Evolutionary conservation across 2,113 vertebrate genomes (phyloP).

Genomic region (Lophius piscatorius): DNA sequence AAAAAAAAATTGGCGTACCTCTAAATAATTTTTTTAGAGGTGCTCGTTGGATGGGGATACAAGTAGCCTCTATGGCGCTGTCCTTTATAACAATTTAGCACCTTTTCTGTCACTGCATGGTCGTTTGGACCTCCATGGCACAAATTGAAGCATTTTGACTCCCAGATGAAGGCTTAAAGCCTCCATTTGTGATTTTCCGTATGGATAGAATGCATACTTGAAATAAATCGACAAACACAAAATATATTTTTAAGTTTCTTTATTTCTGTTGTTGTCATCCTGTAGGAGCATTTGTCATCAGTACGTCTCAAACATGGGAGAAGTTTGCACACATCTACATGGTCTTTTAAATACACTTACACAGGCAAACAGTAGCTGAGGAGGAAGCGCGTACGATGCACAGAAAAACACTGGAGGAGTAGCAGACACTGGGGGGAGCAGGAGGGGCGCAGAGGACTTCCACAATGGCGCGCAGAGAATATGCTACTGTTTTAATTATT

Average conservation of each 20-base stretch:
- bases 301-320: conserved; percentile 84
- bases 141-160: too few relatives aligned
- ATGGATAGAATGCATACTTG: too few relatives aligned
- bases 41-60: too few relatives aligned
- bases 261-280: conserved; percentile 68
- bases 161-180: too few relatives aligned
- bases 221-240: too few relatives aligned
- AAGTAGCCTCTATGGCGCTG: too few relatives aligned
- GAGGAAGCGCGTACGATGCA: conserved; percentile 52
- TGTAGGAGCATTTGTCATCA: conserved; percentile 72
- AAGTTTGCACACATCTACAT: conserved; percentile 90
- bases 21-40: too few relatives aligned
- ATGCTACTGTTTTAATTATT: conserved; percentile 75
- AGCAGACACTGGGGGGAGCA: conserved; percentile 75
- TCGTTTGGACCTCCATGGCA: too few relatives aligned
- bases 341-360: conserved; percentile 90
- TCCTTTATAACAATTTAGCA: too few relatives aligned
- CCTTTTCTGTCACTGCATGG: too few relatives aligned
- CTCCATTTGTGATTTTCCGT: too few relatives aligned
- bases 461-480: conserved; percentile 90
- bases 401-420: conserved; percentile 85
- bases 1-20: too few relatives aligned
- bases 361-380: conserved; percentile 73
- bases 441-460: conserved; percentile 52
- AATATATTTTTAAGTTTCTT: conserved; percentile 80